Percentiles rank a stretch among this genome's conserved stretches.
phyloP scores from a whole-genome alignment of 35 echinoderm and acorn worm species.

The Apostichopus parvimensis region DNA sequence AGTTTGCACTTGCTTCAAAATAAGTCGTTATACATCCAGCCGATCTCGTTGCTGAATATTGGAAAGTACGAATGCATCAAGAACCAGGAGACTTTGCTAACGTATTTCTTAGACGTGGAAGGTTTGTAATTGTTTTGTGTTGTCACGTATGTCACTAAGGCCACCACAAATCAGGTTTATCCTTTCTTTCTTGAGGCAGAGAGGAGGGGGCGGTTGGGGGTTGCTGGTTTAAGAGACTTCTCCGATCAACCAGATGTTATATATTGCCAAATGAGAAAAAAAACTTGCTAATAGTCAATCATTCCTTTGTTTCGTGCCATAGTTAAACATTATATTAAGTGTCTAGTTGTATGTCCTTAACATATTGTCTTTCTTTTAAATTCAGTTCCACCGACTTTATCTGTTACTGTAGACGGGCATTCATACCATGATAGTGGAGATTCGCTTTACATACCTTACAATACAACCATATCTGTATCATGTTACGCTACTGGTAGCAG shows the following conservation, averaged over 20 bases:
- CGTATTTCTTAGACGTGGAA: neutral
- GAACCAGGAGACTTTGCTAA: neutral
- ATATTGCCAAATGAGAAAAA: no score
- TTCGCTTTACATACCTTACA: neutral
- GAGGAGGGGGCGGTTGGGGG: no score
- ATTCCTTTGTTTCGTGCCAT: no score
- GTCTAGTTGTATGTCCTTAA: neutral
- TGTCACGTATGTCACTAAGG: neutral
- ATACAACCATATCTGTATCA: neutral
- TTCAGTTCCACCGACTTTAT: neutral
- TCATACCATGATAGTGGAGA: neutral
- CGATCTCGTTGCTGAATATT: neutral
- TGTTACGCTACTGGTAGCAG: neutral
- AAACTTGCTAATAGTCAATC: no score
- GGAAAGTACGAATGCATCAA: neutral
- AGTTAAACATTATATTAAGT: neutral
- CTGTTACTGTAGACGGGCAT: neutral
- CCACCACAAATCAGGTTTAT: no score
- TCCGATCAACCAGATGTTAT: no score
- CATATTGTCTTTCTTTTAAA: neutral
- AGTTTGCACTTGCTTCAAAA: neutral
- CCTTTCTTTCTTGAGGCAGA: neutral
- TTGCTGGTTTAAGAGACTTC: no score
- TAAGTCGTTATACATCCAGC: neutral
- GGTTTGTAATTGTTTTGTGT: neutral